Conservation (phyloP, 1,140 invertebrate genomes). For the Diorhabda elongata region DNA sequence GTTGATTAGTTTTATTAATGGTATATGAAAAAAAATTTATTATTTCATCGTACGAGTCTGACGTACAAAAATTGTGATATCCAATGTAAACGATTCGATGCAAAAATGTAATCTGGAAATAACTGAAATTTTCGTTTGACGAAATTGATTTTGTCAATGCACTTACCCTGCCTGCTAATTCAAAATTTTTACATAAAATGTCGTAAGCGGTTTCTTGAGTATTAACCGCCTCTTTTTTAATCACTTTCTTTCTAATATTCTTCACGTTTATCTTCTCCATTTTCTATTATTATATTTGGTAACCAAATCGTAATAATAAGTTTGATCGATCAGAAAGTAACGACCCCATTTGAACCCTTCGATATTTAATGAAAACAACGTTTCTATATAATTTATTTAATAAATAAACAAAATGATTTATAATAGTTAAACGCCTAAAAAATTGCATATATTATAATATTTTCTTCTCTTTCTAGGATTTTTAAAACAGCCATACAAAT, state of each 20-base stretch:
- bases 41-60: neutral
- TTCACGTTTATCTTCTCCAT: too few species aligned
- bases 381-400: too few species aligned
- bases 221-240: slow-evolving; percentile 7
- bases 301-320: too few species aligned
- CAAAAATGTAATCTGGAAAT: slow-evolving; percentile 5
- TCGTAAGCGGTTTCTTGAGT: slow-evolving; percentile 27
- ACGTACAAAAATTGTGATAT: neutral
- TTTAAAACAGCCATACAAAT: slow-evolving; percentile 62
- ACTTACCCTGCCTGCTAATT: slow-evolving; percentile 23
- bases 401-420: slow-evolving; percentile 10
- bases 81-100: slow-evolving; percentile 13
- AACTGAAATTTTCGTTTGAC: neutral
- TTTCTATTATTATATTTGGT: too few species aligned
- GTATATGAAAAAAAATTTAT: neutral
- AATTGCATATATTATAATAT: slow-evolving; percentile 60
- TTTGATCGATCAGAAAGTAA: too few species aligned
- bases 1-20: neutral
- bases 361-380: too few species aligned
- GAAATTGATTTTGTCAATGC: neutral
- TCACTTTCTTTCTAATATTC: too few species aligned
- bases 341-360: too few species aligned
- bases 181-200: slow-evolving; percentile 23
- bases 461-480: slow-evolving; percentile 52
- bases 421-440: slow-evolving; percentile 49